Evolutionary conservation across 2,113 vertebrate genomes (phyloP).

Genomic region (Eptesicus fuscus): DNA sequence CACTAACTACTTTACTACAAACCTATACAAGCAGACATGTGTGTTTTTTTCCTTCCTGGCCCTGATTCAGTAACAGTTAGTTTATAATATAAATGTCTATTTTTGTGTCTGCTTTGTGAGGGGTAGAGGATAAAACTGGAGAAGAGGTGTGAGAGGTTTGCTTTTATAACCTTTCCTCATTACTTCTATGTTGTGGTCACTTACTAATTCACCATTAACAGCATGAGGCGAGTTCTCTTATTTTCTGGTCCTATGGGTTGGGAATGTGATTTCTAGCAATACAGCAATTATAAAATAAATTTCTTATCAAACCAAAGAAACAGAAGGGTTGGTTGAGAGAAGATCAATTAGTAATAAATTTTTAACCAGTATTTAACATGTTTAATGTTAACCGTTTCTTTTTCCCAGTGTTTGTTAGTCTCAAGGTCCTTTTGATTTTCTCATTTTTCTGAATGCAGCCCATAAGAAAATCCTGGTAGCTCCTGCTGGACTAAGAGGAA

Average conservation of each 20-base stretch:
- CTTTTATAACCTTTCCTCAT: conserved; percentile 32
- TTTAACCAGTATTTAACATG: conserved; percentile 7
- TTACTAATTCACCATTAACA: not conserved
- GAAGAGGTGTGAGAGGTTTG: not conserved
- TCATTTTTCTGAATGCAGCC: not conserved
- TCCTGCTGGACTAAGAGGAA: conserved; percentile 5
- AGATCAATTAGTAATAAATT: conserved; percentile 14
- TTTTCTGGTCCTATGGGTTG: not conserved
- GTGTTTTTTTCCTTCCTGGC: not conserved
- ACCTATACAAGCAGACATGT: not conserved
- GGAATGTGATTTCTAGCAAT: conserved; percentile 39
- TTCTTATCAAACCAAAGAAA: not conserved
- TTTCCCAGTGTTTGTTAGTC: not conserved
- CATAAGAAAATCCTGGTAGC: not conserved
- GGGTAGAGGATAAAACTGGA: not conserved
- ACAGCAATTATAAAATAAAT: not conserved
- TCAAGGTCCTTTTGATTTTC: conserved; percentile 9
- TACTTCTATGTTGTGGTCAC: conserved; percentile 2
- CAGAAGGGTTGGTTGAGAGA: not conserved
- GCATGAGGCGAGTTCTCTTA: not conserved
- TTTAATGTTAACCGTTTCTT: not conserved
- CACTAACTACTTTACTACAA: not conserved
- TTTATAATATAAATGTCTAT: conserved; percentile 22
- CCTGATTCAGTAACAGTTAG: conserved; percentile 10
- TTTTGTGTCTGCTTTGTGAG: not conserved